Percentiles rank a stretch among this genome's conserved stretches.
phyloP scores from a whole-genome alignment of 2,113 vertebrate genomes.

The Guaruba guarouba region DNA sequence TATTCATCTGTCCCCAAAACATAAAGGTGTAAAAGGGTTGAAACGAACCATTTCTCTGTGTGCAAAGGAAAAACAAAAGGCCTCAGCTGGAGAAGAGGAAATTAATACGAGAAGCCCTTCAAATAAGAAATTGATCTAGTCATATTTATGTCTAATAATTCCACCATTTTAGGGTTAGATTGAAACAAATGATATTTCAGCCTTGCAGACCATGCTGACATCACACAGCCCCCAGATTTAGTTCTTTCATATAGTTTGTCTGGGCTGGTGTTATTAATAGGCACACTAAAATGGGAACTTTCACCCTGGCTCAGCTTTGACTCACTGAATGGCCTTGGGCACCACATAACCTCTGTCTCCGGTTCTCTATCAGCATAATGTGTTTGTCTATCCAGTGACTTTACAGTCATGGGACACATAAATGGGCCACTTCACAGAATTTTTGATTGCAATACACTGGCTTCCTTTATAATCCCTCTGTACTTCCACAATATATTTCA shows the following conservation, averaged over 20 bases:
- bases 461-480: not conserved
- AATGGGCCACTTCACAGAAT: slow-evolving; percentile 3
- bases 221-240: not conserved
- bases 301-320: slow-evolving; percentile 40
- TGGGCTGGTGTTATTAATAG: slow-evolving; percentile 46
- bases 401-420: slow-evolving; percentile 19
- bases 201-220: not conserved
- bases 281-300: slow-evolving; percentile 42
- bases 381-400: slow-evolving; percentile 20
- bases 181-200: not conserved
- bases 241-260: slow-evolving; percentile 20
- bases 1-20: not conserved
- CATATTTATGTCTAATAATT: not conserved
- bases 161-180: not conserved
- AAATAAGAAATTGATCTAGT: not conserved
- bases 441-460: not conserved
- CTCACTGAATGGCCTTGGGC: slow-evolving; percentile 56
- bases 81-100: not conserved
- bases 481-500: not conserved
- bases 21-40: not conserved
- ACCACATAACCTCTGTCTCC: slow-evolving; percentile 58
- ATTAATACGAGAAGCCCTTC: not conserved
- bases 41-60: not conserved
- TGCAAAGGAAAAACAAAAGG: not conserved
- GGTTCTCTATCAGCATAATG: slow-evolving; percentile 29